Base-by-base conservation (phyloP, 2,113 vertebrate species). In the Protomyctophum bolini region DNA sequence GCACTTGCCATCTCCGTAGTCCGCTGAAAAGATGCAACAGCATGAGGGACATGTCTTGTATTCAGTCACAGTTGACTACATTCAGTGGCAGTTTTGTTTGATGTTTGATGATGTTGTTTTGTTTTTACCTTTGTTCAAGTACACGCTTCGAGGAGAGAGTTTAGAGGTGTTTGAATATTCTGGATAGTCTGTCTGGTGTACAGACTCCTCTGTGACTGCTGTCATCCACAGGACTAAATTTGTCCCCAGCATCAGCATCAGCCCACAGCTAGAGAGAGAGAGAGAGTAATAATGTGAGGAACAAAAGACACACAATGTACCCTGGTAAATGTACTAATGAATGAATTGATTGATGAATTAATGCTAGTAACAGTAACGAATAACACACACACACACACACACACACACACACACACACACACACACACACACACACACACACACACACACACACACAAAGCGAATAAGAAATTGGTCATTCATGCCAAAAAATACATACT, bases 211-310 rank as follows among this genome's bases (percentile, higher is more conserved):
- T 0, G 96, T 96, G 52, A 98, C 96, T 0, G 92, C 92, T 0
- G 91, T 91, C 95, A 98, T 98, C 98, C 98, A 99, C 76, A 97
- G 68, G 0, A 96, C 92, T 7, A 98, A 80, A 86, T 99, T 97
- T 70, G 97, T 96, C 48, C 94, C 94, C 63, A 98, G 92, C 0
- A 94, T 96, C 56, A 99, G 87, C 97, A 99, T 98, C 75, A 99
- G 84, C 1, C 97, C 97, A 59, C 95, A 97, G 58, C 98, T 99
- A 29, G 14, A 33, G 63, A 8, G 63, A 8, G 8, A 12, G 6
- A 8, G 50, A 11, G 41, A 66, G 15, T 47, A 54, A 46, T 11
- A 28, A 7, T 58, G 7, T 6, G 52, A 66, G 0, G 5, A 60
- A 7, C 60, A 2, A 6, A 7, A 14, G 50, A 21, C 2, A 54